phyloP scores from a whole-genome alignment of 2,888 invertebrate genomes.

The Fragum sueziense region DNA sequence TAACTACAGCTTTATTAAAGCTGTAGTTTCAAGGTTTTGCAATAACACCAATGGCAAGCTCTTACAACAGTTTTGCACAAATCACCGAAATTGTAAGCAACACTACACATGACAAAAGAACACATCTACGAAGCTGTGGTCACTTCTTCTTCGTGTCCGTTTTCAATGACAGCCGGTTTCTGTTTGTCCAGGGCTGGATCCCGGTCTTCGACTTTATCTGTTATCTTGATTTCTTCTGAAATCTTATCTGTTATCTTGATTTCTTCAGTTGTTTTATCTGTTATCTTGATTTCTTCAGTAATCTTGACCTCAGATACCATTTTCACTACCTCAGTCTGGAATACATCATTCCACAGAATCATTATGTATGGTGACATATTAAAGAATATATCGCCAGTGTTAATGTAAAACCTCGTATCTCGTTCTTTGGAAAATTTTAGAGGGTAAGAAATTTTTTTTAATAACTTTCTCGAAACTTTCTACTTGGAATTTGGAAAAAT shows the following conservation, averaged over 20 bases:
- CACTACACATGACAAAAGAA: not conserved
- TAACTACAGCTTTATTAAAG: not conserved
- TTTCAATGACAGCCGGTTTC: constrained; percentile 39
- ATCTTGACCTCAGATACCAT: constrained; percentile 49
- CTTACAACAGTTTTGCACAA: too few species aligned
- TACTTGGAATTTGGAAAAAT: not conserved
- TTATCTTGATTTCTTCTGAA: constrained; percentile 43
- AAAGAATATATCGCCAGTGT: not conserved
- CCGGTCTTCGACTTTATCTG: constrained; percentile 14
- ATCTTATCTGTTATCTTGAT: constrained; percentile 36
- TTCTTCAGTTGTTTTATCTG: not conserved
- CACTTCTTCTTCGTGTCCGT: constrained; percentile 49
- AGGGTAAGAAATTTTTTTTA: not conserved
- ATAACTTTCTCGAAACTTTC: not conserved
- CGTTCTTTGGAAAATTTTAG: too few species aligned
- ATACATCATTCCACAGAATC: not conserved
- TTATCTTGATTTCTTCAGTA: too few species aligned
- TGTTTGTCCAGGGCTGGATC: constrained; percentile 55
- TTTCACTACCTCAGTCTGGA: constrained; percentile 42
- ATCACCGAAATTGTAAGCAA: not conserved
- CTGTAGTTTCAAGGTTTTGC: not conserved
- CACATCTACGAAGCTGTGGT: constrained; percentile 29
- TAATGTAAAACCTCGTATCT: too few species aligned
- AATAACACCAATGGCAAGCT: not conserved
- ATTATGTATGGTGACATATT: not conserved